Conservation (phyloP, 2,113 vertebrate species). For the Phylloscopus whistleri region DNA sequence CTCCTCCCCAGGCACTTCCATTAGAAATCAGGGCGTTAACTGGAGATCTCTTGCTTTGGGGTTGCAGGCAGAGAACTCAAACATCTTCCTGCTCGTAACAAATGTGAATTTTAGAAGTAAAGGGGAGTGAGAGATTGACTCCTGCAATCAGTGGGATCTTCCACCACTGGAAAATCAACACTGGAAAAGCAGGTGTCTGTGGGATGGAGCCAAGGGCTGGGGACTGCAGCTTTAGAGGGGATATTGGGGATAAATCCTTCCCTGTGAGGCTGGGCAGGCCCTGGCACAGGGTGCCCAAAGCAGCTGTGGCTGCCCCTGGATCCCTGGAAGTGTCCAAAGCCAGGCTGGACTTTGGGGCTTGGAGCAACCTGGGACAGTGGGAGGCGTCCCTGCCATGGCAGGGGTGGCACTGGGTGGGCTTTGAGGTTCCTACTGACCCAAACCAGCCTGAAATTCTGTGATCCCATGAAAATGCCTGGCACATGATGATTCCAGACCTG, state of each 20-base stretch:
- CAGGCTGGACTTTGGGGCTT: too few species aligned
- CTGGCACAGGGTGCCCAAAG: too few species aligned
- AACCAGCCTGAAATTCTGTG: background rate
- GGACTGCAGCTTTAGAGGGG: fast-evolving
- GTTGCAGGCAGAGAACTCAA: fast-evolving
- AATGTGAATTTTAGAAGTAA: background rate
- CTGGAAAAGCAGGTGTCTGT: background rate
- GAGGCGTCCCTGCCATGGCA: too few species aligned
- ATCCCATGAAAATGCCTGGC: fast-evolving
- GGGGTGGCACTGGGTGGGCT: too few species aligned
- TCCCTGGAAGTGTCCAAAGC: too few species aligned
- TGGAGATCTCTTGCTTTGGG: background rate
- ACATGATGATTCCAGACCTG: fast-evolving
- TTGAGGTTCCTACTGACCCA: fast-evolving
- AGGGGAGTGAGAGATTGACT: background rate
- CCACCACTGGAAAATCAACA: fast-evolving
- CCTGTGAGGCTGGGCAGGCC: fast-evolving
- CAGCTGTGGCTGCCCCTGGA: too few species aligned
- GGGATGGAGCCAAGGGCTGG: background rate
- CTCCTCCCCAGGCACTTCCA: background rate
- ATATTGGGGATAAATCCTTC: fast-evolving
- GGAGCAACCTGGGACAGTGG: too few species aligned
- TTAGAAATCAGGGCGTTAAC: background rate
- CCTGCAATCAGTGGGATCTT: background rate
- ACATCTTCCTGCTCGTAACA: background rate